These are phyloP conservation scores for Psococerastis gibbosa DNA, from an alignment of 2,888 invertebrate species.

Conservation along the genomic window DNA sequence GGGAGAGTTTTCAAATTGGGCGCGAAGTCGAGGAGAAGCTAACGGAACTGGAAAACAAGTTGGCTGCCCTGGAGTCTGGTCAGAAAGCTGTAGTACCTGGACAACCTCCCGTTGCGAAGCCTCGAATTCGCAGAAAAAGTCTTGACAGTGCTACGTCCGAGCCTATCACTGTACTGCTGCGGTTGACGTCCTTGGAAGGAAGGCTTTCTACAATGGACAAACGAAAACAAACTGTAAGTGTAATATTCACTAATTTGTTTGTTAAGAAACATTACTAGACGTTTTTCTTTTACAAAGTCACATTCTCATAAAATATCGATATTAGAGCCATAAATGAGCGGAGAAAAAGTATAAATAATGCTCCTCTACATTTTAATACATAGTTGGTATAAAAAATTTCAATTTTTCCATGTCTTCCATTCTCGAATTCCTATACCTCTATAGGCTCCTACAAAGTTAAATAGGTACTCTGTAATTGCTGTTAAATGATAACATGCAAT, in stretches of 20 bases:
- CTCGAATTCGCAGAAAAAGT: conserved; percentile 48
- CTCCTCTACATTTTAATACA: too few species aligned
- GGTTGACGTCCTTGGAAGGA: conserved; percentile 26
- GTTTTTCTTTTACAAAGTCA: too few species aligned
- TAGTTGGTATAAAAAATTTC: too few species aligned
- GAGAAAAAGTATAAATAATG: too few species aligned
- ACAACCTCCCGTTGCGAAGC: conserved; percentile 4
- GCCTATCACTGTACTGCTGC: conserved; percentile 59
- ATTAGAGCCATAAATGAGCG: too few species aligned
- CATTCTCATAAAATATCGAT: too few species aligned
- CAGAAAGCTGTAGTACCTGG: conserved; percentile 18
- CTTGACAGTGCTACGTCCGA: conserved; percentile 61
- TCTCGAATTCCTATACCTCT: too few species aligned
- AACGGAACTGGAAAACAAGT: conserved; percentile 59
- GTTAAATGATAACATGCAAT: too few species aligned
- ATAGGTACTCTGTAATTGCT: too few species aligned
- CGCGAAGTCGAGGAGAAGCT: conserved; percentile 74
- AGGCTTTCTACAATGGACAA: conserved; percentile 1
- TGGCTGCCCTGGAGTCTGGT: conserved; percentile 40
- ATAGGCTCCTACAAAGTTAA: too few species aligned
- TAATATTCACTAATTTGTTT: background rate
- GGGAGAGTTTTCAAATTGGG: conserved; percentile 58
- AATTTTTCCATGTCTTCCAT: too few species aligned
- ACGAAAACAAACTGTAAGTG: background rate
- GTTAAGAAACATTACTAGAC: too few species aligned